These are phyloP conservation scores for Diogma glabrata DNA, from an alignment of 2,888 invertebrate genomes.

Conservation along the genomic window DNA sequence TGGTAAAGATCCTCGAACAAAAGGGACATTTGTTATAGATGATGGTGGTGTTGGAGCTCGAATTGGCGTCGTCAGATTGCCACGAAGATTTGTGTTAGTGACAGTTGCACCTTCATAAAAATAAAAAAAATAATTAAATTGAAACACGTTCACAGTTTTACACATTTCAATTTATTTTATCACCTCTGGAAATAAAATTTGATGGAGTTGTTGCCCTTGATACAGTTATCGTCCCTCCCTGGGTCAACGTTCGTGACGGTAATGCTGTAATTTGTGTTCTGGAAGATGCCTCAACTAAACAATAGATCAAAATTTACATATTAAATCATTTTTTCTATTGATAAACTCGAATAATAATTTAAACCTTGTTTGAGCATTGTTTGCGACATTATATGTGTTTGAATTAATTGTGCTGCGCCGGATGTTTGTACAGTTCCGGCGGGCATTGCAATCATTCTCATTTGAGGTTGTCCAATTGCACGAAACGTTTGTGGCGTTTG, in stretches of 20 bases:
- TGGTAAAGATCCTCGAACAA: conserved; percentile 29
- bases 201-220: conserved; percentile 33
- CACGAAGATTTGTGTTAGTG: conserved; percentile 31
- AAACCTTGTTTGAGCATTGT: conserved; percentile 42
- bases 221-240: conserved; percentile 37
- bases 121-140: no score
- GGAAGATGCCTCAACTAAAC: conserved; percentile 17
- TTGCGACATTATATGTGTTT: conserved; percentile 38
- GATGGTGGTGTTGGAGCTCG: conserved; percentile 27
- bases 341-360: background rate
- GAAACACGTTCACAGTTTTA: no score
- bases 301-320: background rate
- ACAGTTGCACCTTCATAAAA: conserved; percentile 29
- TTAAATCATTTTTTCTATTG: background rate
- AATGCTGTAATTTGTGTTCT: conserved; percentile 35
- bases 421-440: conserved; percentile 21
- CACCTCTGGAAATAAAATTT: conserved; percentile 31
- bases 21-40: conserved; percentile 23
- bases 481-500: conserved; percentile 14
- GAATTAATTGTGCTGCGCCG: conserved; percentile 32
- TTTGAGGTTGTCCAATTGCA: conserved; percentile 9
- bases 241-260: conserved; percentile 31
- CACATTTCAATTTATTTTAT: no score
- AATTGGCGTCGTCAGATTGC: conserved; percentile 27
- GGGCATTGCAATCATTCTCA: conserved; percentile 15